These are phyloP conservation scores for Melieria omissa DNA, from an alignment of 2,888 invertebrate species.

Conservation along the genomic window DNA sequence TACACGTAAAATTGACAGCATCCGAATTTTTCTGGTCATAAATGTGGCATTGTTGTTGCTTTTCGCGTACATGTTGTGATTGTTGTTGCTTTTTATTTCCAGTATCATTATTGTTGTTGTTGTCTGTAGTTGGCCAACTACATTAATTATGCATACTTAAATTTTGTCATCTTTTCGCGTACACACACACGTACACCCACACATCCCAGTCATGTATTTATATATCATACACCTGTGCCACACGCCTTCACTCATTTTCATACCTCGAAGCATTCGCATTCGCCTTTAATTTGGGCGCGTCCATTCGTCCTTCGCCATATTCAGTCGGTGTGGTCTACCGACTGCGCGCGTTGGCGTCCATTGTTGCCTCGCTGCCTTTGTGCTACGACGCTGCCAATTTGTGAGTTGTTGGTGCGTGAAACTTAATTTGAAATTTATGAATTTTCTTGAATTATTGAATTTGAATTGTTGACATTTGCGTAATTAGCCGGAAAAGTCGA, in stretches of 20 bases:
- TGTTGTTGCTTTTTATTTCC: neutral
- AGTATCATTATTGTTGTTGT: constrained; percentile 20
- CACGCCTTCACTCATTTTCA: neutral
- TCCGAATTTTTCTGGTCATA: too few relatives aligned
- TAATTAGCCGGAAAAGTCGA: constrained; percentile 48
- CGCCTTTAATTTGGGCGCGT: neutral
- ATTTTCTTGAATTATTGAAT: constrained; percentile 61
- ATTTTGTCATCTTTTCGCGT: constrained; percentile 30
- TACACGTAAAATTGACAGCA: too few relatives aligned
- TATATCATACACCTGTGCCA: neutral
- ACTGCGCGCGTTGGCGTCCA: neutral
- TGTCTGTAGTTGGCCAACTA: constrained; percentile 11
- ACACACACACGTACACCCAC: neutral
- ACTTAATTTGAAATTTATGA: constrained; percentile 61
- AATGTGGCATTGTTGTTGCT: too few relatives aligned
- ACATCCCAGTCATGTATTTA: neutral
- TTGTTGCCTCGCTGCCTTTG: constrained; percentile 42
- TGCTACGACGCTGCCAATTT: constrained; percentile 41
- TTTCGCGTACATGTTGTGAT: neutral
- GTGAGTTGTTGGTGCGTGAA: constrained; percentile 50
- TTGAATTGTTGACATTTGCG: constrained; percentile 58
- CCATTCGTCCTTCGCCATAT: neutral
- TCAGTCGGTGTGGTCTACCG: too few relatives aligned
- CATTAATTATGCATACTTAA: constrained; percentile 39
- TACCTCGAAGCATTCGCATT: neutral